Percentiles rank a stretch among this genome's conserved stretches.
Conservation (phyloP, 2,888 invertebrate species). For the Lagria hirta region DNA sequence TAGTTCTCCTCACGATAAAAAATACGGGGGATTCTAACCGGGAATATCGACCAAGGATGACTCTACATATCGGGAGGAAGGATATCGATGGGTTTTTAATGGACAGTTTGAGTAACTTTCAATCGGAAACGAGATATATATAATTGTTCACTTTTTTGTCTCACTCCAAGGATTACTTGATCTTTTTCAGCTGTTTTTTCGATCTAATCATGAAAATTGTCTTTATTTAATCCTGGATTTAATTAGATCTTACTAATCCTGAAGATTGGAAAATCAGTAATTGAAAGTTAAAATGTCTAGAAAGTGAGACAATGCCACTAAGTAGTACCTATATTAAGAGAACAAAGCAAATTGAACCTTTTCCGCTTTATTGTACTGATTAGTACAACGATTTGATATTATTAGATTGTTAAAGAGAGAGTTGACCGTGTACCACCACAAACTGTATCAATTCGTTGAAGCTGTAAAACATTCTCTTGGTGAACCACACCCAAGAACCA, state of each 20-base stretch:
- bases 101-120: neutral
- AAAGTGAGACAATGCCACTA: too few relatives aligned
- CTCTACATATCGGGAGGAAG: conserved; percentile 27
- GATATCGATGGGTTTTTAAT: neutral
- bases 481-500: conserved; percentile 33
- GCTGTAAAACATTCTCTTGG: conserved; percentile 34
- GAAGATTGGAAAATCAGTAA: too few relatives aligned
- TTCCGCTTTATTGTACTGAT: too few relatives aligned
- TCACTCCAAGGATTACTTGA: too few relatives aligned
- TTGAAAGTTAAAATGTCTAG: too few relatives aligned
- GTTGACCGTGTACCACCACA: conserved; percentile 14
- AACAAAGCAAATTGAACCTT: conserved; percentile 21
- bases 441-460: conserved; percentile 28
- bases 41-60: conserved; percentile 26
- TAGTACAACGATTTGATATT: conserved; percentile 16
- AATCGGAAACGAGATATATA: too few relatives aligned
- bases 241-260: too few relatives aligned
- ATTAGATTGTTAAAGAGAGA: conserved; percentile 10
- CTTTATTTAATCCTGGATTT: too few relatives aligned
- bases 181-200: too few relatives aligned
- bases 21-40: conserved; percentile 24
- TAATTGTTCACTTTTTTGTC: too few relatives aligned
- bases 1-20: conserved; percentile 28
- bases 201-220: too few relatives aligned
- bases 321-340: too few relatives aligned